Base-by-base conservation (phyloP, 2,797 vertebrate genomes). In the Cirrhinus mrigala region DNA sequence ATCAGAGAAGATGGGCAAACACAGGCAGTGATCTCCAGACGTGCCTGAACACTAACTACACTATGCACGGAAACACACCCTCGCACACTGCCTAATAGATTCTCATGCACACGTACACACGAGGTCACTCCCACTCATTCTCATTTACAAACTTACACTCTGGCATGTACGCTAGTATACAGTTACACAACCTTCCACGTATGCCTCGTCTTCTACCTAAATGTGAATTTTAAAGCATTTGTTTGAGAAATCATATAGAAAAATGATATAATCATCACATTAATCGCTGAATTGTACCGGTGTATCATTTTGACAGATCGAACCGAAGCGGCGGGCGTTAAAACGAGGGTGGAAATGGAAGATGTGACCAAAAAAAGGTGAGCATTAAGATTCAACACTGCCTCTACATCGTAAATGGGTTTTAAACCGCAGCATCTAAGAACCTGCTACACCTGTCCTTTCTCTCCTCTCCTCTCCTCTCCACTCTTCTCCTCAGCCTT, bases 321-420 rank as follows among this genome's bases (percentile, higher is more conserved):
- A 58, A 56, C 44, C 7, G 9, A 22, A 70, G 66, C 22, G 12
- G 22, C 68, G 24, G 15, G 4, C 60, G 15, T 37, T 52, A 50
- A 54, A 44, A 46, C 16, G 33, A 40, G 6, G 24, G 70, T 48
- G 29, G 16, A 75, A 75, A 78, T 69, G 50, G 24, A 58, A 74
- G 68, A 76, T 27, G 33, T 14, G 75, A 66, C 22, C 62, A 37
- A 79, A 81, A 73, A 76, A 66, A 79, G 82, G 75, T 75, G 33
- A 79, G 85, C 90, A 90, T 85, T 87, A 85, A 84, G 80, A 89
- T 84, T 83, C 86, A 79, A 85, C 73, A 76, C 70, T 81, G 84
- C 66, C 81, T 79, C 82, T 79, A 85, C 88, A 90, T 93, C 83
- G 85, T 85, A 91, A 92, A 92, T 91, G 90, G 93, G 90, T 92